Base-by-base conservation (phyloP, 2,888 invertebrate species). In the Ormia ochracea region DNA sequence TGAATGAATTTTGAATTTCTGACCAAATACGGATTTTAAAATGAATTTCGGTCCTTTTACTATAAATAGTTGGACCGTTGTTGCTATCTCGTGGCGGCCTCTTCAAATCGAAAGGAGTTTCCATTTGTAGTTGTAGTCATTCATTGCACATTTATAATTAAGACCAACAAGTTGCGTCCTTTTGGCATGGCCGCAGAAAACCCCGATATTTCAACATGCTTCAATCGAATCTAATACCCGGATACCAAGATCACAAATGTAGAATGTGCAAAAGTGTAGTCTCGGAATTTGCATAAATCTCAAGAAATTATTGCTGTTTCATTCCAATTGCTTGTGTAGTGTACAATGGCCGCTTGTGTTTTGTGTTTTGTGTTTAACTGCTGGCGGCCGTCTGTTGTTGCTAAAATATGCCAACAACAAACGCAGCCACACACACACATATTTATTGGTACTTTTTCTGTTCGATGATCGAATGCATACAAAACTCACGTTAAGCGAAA, bases 401-500 rank as follows among this genome's bases (percentile, higher is more conserved):
- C 73, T 36, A 28, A 66, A 66, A 52, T n/a, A n/a, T 45, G 58
- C 21, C 56, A 43, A 41, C 50, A 52, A 52, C 70, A 52, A 52
- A 43, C 38, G 21, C 54, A 54, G 38, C 31, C 59, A 70, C 59
- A 74, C 66, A 23, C 41, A 70, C 59, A 74, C 66, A 23, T 33
- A 14, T 43, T 61, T 19, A 26, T 43, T 52, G 58, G 7, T 33
- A 50, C 23, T 56, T 23, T n/a, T 66, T 10, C 10, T 50, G 48
- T 58, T 52, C 33, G 33, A 33, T 63, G 61, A 43, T 61, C 33
- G 54, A 36, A 72, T 54, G 50, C 59, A 31, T 41, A 63, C n/a
- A 45, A 65, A n/a, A 65, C 61, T 76, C 56, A 72, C 76, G 76
- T 65, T 76, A 63, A 76, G 63, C 45, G 43, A 76, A 80, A 80